Evolutionary conservation across 2,888 invertebrate species (phyloP).

Genomic region (Homarus gammarus): DNA sequence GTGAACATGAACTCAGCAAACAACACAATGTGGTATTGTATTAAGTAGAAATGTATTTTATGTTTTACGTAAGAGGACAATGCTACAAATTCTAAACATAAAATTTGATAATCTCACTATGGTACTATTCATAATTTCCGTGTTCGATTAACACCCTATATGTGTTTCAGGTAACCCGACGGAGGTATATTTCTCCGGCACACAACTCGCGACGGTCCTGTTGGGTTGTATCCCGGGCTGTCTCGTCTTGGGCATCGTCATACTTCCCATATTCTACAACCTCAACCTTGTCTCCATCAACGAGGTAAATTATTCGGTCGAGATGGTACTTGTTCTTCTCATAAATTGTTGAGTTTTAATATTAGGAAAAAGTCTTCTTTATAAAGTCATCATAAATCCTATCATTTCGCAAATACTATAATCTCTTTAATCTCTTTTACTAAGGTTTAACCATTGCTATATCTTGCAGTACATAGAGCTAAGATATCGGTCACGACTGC

Average conservation of each 20-base stretch:
- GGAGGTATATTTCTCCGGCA: not conserved
- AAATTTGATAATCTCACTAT: too few relatives aligned
- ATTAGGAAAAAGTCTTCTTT: too few relatives aligned
- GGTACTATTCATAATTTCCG: too few relatives aligned
- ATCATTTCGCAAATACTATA: not conserved
- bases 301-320: not conserved
- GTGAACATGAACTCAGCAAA: too few relatives aligned
- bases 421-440: not conserved
- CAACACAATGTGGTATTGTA: too few relatives aligned
- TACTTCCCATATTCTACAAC: not conserved
- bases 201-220: not conserved
- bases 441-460: not conserved
- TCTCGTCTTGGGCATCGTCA: not conserved
- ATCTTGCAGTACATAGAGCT: not conserved
- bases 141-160: too few relatives aligned
- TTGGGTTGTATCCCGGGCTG: not conserved
- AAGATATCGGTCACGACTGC: not conserved
- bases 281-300: constrained; percentile 3
- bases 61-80: too few relatives aligned
- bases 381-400: too few relatives aligned
- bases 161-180: constrained; percentile 4
- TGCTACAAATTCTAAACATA: too few relatives aligned
- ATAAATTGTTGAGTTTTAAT: too few relatives aligned
- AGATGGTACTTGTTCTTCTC: too few relatives aligned
- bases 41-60: too few relatives aligned